These are phyloP conservation scores for Molanna angustata DNA, from an alignment of 2,888 invertebrate species.

Conservation along the genomic window DNA sequence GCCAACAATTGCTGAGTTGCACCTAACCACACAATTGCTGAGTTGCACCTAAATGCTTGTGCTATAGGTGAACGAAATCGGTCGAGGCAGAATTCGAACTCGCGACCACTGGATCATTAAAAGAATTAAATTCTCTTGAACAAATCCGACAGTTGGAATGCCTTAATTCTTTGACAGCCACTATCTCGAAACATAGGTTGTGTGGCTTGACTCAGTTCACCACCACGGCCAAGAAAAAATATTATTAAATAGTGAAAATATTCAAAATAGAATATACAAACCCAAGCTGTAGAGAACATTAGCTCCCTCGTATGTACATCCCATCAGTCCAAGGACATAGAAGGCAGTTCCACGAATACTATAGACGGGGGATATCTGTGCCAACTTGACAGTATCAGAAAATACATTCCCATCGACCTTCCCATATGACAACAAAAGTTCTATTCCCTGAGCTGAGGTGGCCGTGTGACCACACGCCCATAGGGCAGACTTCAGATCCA, in stretches of 20 bases:
- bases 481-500: slow-evolving; percentile 80
- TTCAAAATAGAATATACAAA: slow-evolving; percentile 1
- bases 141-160: too few relatives aligned
- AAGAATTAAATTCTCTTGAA: too few relatives aligned
- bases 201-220: too few relatives aligned
- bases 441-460: slow-evolving; percentile 72
- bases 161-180: too few relatives aligned
- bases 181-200: too few relatives aligned
- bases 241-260: not conserved
- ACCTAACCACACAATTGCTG: too few relatives aligned
- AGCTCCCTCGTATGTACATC: slow-evolving; percentile 80
- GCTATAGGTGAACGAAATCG: too few relatives aligned
- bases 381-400: slow-evolving; percentile 61
- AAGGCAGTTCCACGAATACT: slow-evolving; percentile 88
- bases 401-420: slow-evolving; percentile 46
- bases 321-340: slow-evolving; percentile 82
- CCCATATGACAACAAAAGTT: slow-evolving; percentile 62
- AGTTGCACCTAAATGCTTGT: too few relatives aligned
- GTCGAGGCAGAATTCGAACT: too few relatives aligned
- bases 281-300: slow-evolving; percentile 58
- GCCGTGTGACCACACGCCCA: slow-evolving; percentile 89
- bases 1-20: too few relatives aligned
- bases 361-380: slow-evolving; percentile 78
- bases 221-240: too few relatives aligned
- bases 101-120: too few relatives aligned